These are phyloP conservation scores for Nymphalis c-album DNA, from an alignment of 2,888 invertebrate genomes.

Conservation along the genomic window DNA sequence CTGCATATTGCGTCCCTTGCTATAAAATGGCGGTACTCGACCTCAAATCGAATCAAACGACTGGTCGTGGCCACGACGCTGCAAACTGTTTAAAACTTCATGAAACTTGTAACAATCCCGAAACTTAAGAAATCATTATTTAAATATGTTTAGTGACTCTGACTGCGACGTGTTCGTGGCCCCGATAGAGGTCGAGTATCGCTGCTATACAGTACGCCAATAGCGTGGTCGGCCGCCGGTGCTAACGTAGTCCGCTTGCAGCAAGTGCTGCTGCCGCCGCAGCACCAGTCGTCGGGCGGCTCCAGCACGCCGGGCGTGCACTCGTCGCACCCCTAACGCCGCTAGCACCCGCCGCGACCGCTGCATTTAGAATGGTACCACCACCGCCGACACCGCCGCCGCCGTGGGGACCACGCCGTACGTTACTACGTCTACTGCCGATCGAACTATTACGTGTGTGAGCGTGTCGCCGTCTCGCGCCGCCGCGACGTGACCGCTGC, in stretches of 20 bases:
- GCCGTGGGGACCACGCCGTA: constrained; percentile 18
- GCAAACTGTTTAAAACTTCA: too few species aligned
- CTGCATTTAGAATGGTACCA: constrained; percentile 33
- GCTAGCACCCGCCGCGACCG: constrained; percentile 39
- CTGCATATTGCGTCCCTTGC: too few species aligned
- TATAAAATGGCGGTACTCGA: too few species aligned
- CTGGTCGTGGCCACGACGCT: too few species aligned
- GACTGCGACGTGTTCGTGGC: too few species aligned
- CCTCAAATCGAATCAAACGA: too few species aligned
- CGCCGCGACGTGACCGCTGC: not conserved
- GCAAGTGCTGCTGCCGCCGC: constrained; percentile 61
- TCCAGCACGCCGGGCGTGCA: constrained; percentile 59
- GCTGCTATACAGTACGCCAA: too few species aligned
- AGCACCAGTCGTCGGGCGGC: constrained; percentile 52
- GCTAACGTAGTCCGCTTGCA: constrained; percentile 37
- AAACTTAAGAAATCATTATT: too few species aligned
- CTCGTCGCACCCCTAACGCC: constrained; percentile 54
- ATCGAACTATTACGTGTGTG: not conserved
- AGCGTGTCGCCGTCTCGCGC: not conserved
- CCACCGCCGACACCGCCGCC: constrained; percentile 45
- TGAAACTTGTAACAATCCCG: too few species aligned
- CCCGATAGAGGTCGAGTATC: too few species aligned
- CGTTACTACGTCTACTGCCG: constrained; percentile 10
- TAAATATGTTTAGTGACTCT: too few species aligned
- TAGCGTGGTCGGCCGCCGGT: not conserved